Evolutionary conservation across 2,888 invertebrate genomes (phyloP).

Genomic region (Synergus laeviventris): DNA sequence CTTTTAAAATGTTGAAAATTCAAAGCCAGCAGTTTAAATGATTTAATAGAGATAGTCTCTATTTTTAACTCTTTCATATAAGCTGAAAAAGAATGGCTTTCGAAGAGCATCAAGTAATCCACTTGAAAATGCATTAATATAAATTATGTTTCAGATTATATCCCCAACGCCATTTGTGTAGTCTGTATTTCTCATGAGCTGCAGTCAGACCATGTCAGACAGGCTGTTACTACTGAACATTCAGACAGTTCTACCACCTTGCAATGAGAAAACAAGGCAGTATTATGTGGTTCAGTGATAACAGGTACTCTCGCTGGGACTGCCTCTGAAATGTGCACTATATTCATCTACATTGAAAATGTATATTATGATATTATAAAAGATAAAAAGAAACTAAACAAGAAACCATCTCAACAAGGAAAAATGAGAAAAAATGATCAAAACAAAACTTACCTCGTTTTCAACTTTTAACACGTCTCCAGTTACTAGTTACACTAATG

Average conservation of each 20-base stretch:
- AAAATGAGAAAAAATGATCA: neutral
- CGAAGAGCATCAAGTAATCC: neutral
- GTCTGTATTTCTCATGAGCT: neutral
- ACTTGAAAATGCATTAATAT: slow-evolving; percentile 1
- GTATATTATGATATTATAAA: neutral
- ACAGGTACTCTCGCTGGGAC: slow-evolving; percentile 20
- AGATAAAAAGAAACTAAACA: neutral
- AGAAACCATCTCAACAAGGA: neutral
- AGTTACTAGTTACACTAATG: neutral
- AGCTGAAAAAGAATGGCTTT: neutral
- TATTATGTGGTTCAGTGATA: slow-evolving; percentile 34
- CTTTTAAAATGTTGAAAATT: too few relatives aligned
- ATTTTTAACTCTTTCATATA: neutral
- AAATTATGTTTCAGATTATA: slow-evolving; percentile 9
- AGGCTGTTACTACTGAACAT: slow-evolving; percentile 38
- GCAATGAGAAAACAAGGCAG: slow-evolving; percentile 34
- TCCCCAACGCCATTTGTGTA: slow-evolving; percentile 24
- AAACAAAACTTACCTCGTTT: too few relatives aligned
- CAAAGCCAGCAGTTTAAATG: neutral
- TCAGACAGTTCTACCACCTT: slow-evolving; percentile 26
- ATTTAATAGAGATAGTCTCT: neutral
- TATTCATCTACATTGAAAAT: slow-evolving; percentile 3
- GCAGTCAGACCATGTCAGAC: slow-evolving; percentile 29
- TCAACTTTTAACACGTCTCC: too few relatives aligned
- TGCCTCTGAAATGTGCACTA: neutral